Conservation (phyloP, 2,113 vertebrate species). For the Oxygymnocypris stewartii region DNA sequence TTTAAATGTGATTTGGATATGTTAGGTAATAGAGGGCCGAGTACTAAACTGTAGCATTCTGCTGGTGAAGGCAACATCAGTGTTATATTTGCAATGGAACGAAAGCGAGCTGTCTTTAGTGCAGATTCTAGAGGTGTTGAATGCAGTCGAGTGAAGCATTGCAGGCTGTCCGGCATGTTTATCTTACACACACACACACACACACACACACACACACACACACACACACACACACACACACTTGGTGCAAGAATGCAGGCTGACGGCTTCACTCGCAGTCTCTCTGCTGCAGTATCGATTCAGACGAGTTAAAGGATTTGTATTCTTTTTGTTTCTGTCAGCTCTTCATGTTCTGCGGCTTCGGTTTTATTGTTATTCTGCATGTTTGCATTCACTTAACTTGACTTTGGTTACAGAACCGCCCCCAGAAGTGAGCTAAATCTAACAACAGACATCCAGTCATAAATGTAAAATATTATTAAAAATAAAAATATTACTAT, state of each 20-base stretch:
- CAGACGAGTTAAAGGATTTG: conserved; percentile 3
- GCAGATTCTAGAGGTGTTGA: conserved; percentile 17
- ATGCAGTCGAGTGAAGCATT: not conserved
- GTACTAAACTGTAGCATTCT: not conserved
- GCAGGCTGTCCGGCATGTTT: conserved; percentile 17
- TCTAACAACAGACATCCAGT: not conserved
- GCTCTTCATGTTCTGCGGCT: not conserved
- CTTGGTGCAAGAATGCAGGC: conserved; percentile 63
- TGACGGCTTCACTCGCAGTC: conserved; percentile 62
- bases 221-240: conserved; percentile 24
- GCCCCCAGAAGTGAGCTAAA: not conserved
- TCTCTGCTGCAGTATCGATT: conserved; percentile 55
- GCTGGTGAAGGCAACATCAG: not conserved
- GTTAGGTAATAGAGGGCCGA: not conserved
- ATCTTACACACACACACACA: conserved; percentile 12
- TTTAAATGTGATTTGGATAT: not conserved
- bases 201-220: conserved; percentile 8
- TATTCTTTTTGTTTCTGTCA: not conserved
- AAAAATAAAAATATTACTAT: no score
- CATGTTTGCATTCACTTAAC: not conserved
- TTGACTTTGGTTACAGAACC: not conserved
- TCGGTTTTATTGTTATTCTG: not conserved
- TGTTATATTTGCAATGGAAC: not conserved
- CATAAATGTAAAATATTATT: not conserved
- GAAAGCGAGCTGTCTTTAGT: not conserved